phyloP scores from a whole-genome alignment of 2,888 invertebrate genomes.

The Hemithea aestivaria region DNA sequence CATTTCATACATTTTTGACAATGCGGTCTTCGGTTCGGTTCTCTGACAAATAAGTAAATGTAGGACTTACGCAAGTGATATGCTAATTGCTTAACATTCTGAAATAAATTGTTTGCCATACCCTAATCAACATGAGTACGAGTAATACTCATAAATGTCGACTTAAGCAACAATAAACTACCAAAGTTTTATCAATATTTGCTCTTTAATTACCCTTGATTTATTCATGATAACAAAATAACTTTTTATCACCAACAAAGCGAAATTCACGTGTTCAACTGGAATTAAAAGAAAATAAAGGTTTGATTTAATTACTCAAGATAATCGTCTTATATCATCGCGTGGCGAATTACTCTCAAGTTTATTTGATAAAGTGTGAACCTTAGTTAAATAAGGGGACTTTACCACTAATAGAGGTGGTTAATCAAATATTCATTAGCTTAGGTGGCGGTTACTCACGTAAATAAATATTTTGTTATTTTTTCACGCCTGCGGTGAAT shows the following conservation, averaged over 20 bases:
- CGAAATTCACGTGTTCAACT: conserved; percentile 3
- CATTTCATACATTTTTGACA: no score
- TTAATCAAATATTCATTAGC: conserved; percentile 47
- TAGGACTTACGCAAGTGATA: no score
- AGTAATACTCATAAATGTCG: no score
- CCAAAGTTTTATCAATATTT: no score
- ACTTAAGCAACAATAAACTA: no score
- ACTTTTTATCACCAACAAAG: not conserved
- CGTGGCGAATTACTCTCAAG: conserved; percentile 63
- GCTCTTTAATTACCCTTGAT: not conserved
- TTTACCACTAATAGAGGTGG: conserved; percentile 32
- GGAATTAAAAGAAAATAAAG: conserved; percentile 14
- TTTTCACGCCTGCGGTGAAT: not conserved
- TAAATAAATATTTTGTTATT: conserved; percentile 9
- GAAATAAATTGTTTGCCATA: no score
- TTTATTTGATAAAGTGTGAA: conserved; percentile 50
- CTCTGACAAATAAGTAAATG: no score
- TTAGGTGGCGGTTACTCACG: conserved; percentile 18
- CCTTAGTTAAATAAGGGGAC: conserved; percentile 32
- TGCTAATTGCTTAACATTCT: no score
- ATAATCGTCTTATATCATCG: conserved; percentile 56
- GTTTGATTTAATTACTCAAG: conserved; percentile 56
- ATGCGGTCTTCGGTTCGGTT: no score
- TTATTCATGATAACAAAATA: no score
- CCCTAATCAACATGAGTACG: no score